Evolutionary conservation across 2,797 vertebrate genomes (phyloP).

Genomic region (Hylomyscus alleni): DNA sequence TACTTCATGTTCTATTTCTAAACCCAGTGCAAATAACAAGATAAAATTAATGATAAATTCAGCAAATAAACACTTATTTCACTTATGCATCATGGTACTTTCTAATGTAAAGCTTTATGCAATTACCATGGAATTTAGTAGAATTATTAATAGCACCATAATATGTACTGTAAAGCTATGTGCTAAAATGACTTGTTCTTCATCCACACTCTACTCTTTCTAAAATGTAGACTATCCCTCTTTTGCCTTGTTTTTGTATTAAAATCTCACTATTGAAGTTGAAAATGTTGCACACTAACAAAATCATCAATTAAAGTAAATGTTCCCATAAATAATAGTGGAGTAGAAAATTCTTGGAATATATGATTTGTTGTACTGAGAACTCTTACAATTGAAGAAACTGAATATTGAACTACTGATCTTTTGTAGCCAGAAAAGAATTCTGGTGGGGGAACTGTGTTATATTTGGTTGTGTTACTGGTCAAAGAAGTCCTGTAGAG

Average conservation of each 20-base stretch:
- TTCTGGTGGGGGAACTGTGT: background rate
- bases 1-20: background rate
- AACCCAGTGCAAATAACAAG: conserved; percentile 2
- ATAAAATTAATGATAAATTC: background rate
- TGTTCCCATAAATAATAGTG: background rate
- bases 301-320: background rate
- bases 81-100: background rate
- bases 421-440: background rate
- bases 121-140: background rate
- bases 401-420: background rate
- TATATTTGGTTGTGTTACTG: too few species aligned
- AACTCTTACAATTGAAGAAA: background rate
- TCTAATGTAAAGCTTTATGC: background rate
- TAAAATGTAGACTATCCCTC: background rate
- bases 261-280: background rate
- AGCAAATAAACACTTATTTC: background rate
- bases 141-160: background rate
- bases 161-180: background rate
- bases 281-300: background rate
- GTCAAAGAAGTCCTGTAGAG: background rate
- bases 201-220: background rate
- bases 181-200: background rate
- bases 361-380: background rate
- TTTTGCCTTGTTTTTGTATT: background rate
- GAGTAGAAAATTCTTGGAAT: background rate